phyloP scores from a whole-genome alignment of 2,888 invertebrate species.

The Pteria penguin region DNA sequence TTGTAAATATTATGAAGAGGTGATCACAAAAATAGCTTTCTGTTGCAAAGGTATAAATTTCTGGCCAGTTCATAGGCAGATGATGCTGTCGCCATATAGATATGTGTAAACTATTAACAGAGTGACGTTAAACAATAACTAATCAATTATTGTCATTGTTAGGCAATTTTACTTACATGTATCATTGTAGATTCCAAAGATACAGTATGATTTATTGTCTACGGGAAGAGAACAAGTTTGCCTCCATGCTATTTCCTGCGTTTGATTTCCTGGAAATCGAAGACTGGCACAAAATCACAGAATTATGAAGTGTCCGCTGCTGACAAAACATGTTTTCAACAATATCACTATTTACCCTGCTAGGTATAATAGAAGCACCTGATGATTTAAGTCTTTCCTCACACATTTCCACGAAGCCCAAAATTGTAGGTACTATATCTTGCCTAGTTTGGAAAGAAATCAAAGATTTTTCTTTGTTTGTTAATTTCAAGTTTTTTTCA shows the following conservation, averaged over 20 bases:
- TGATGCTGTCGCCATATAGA: too few relatives aligned
- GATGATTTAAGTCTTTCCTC: slow-evolving; percentile 14
- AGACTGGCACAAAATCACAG: slow-evolving; percentile 35
- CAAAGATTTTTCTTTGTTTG: slow-evolving; percentile 38
- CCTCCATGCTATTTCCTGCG: slow-evolving; percentile 11
- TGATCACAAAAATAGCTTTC: too few relatives aligned
- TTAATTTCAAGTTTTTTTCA: not conserved
- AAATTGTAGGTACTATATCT: slow-evolving; percentile 37
- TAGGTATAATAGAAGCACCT: slow-evolving; percentile 26
- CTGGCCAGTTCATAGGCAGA: too few relatives aligned
- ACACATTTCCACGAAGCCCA: slow-evolving; percentile 42
- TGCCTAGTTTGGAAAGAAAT: slow-evolving; percentile 44
- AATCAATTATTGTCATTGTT: not conserved
- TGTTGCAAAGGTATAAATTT: too few relatives aligned
- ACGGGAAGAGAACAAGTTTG: too few relatives aligned
- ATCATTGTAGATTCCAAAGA: not conserved
- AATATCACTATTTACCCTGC: slow-evolving; percentile 36
- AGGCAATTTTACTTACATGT: not conserved
- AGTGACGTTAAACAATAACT: not conserved
- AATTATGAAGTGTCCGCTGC: slow-evolving; percentile 39
- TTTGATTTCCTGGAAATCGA: slow-evolving; percentile 28
- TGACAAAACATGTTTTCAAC: slow-evolving; percentile 43
- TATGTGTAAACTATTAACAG: not conserved
- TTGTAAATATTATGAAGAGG: too few relatives aligned
- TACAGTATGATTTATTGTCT: not conserved